These are phyloP conservation scores for Matsumurasca onukii DNA, from an alignment of 1,140 invertebrate genomes.

Conservation along the genomic window DNA sequence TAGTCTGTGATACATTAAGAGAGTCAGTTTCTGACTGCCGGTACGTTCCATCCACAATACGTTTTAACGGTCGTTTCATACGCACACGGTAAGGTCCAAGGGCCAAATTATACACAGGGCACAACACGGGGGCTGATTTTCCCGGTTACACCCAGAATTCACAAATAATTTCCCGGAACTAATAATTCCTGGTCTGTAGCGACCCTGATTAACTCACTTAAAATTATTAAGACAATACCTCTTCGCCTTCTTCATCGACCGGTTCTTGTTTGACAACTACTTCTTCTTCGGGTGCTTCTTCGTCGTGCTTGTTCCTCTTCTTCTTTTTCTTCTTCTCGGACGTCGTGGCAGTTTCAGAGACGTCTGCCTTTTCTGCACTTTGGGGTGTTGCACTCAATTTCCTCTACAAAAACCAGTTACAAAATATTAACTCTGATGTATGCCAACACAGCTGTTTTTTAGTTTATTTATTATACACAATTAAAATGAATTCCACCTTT, in stretches of 20 bases:
- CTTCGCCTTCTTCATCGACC: slow-evolving; percentile 22
- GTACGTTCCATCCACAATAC: too few relatives aligned
- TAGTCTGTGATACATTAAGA: too few relatives aligned
- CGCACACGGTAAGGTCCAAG: background rate
- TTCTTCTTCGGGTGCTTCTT: slow-evolving; percentile 53
- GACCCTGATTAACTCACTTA: background rate
- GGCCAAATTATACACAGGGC: background rate
- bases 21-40: background rate
- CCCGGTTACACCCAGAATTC: too few relatives aligned
- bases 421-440: background rate
- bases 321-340: slow-evolving; percentile 46
- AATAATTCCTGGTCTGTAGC: background rate
- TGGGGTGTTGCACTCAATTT: slow-evolving; percentile 45
- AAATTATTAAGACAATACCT: background rate
- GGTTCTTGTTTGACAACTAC: slow-evolving; percentile 34
- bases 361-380: background rate
- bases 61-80: background rate
- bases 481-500: too few relatives aligned
- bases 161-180: background rate
- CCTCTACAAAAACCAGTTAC: slow-evolving; percentile 30
- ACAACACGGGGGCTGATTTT: too few relatives aligned
- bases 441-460: background rate
- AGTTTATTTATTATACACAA: too few relatives aligned
- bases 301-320: slow-evolving; percentile 51
- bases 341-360: slow-evolving; percentile 38